phyloP scores from a whole-genome alignment of 1,140 invertebrate genomes.

The Drosophila lacteicornis region DNA sequence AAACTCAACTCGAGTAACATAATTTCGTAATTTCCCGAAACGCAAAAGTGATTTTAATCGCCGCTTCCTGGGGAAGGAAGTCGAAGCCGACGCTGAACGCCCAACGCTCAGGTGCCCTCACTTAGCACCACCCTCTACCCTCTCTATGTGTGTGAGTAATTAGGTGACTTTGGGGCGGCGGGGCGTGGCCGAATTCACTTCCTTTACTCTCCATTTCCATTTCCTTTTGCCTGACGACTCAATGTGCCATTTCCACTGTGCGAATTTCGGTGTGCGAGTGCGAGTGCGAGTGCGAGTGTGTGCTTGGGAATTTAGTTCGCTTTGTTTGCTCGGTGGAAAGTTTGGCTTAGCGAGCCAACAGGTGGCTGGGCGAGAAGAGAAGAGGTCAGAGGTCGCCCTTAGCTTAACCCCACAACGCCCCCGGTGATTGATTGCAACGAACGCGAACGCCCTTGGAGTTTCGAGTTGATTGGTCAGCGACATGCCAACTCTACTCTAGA shows the following conservation, averaged over 20 bases:
- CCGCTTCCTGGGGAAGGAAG: conserved; percentile 52
- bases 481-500: conserved; percentile 8
- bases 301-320: neutral
- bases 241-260: conserved; percentile 40
- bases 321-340: neutral
- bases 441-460: conserved; percentile 6
- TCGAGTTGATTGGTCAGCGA: conserved; percentile 35
- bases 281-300: no score
- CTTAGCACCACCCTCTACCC: conserved; percentile 10
- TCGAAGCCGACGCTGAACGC: neutral
- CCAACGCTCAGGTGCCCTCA: conserved; percentile 19
- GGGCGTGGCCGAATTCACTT: conserved; percentile 23
- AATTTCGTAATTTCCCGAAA: conserved; percentile 78
- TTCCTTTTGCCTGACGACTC: conserved; percentile 36
- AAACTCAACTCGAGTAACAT: conserved; percentile 65
- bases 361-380: neutral
- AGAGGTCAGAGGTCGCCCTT: conserved; percentile 24
- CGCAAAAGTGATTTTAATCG: conserved; percentile 80
- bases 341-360: conserved; percentile 25
- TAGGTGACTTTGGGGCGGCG: conserved; percentile 29
- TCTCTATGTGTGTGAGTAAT: conserved; percentile 27
- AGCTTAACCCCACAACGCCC: conserved; percentile 16
- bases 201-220: conserved; percentile 9
- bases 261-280: conserved; percentile 9
- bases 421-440: conserved; percentile 33